phyloP scores from a whole-genome alignment of 53 echinoderm and acorn worm genomes.

The Echinarachnius parma region DNA sequence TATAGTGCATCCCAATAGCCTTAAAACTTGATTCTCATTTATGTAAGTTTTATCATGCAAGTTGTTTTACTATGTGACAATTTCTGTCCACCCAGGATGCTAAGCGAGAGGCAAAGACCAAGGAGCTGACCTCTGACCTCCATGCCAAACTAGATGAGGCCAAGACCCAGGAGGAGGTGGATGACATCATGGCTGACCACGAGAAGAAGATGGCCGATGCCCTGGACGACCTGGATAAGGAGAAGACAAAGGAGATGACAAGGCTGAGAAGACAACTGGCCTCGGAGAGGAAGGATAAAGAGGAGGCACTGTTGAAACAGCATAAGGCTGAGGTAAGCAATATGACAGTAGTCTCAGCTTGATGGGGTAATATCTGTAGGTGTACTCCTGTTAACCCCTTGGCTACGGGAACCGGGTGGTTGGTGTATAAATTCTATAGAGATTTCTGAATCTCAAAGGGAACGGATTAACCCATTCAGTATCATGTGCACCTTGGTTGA shows the following conservation, averaged over 20 bases:
- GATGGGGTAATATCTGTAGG: too few species aligned
- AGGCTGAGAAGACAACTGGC: conserved; percentile 67
- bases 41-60: too few species aligned
- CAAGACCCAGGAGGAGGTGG: conserved; percentile 64
- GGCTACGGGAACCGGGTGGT: too few species aligned
- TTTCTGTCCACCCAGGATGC: conserved; percentile 54
- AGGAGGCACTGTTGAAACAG: conserved; percentile 61
- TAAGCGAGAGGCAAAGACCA: conserved; percentile 46
- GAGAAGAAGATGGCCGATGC: conserved; percentile 70
- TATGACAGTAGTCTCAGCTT: too few species aligned
- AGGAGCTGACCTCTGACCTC: conserved; percentile 57
- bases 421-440: too few species aligned
- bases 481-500: too few species aligned
- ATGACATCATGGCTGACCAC: conserved; percentile 70
- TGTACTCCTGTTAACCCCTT: too few species aligned
- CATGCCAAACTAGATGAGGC: conserved; percentile 78
- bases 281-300: conserved; percentile 55
- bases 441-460: too few species aligned
- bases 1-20: too few species aligned
- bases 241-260: conserved; percentile 64
- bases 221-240: conserved; percentile 67
- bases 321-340: conserved; percentile 84
- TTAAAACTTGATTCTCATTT: too few species aligned
- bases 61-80: too few species aligned
- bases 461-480: too few species aligned